Base-by-base conservation (phyloP, 1,140 invertebrate genomes). In the Eubasilissa regina region DNA sequence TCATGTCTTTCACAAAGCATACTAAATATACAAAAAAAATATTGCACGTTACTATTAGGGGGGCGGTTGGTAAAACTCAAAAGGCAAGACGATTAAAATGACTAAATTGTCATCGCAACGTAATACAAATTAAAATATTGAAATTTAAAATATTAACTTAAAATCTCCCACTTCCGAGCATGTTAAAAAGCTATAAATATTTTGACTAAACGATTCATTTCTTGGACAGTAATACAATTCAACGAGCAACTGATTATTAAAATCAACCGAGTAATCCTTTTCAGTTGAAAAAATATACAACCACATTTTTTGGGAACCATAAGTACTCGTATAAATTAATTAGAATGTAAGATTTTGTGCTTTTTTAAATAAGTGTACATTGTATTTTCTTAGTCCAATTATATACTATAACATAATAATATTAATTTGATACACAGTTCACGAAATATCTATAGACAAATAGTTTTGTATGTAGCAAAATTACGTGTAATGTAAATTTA, bases 321-420 rank as follows among this genome's bases (percentile, higher is more conserved):
- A 51, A 48, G 15, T n/a, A 53, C 48, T 13, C 48, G 11, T 19
- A 25, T 70, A 51, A 47, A 68, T 19, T 70, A 70, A 70, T 70
- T 15, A 45, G n/a, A 70, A 70, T 17, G 19, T 70, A 70, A 17
- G 45, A 70, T 70, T 70, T 70, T 70, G 66, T 70, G 66, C 66
- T 70, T 19, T 43, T 47, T 51, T 70, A 70, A 70, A 70, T 70
- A 70, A 45, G 64, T 68, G 66, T 66, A n/a, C 8, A 19, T 21
- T 19, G 25, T 56, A 8, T 56, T 56, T 17, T 17, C 53, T n/a
- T 56, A 56, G 53, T 56, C 53, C 53, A 56, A 35, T 35, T 35
- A 35, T 35, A 35, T 35, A 35, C 25, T 35, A 35, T 35, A 35
- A 35, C 25, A 35, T 35, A 35, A 35, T 58, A 19, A 58, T 56